These are phyloP conservation scores for Callaeas wilsoni DNA, from an alignment of 2,113 vertebrate genomes.

Conservation along the genomic window DNA sequence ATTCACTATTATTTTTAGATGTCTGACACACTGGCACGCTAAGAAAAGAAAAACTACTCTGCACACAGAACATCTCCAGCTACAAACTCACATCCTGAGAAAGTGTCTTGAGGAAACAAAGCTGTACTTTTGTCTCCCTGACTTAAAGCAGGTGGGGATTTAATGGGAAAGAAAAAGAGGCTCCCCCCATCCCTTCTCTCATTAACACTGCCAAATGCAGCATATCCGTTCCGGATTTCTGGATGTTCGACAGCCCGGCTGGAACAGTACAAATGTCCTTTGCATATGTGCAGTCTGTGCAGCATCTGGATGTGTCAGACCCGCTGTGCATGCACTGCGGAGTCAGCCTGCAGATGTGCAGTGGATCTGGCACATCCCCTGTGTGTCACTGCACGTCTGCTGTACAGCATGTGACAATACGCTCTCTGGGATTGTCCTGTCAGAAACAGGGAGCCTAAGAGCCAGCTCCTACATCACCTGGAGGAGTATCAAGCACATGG, in stretches of 20 bases:
- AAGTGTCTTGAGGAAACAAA: neutral
- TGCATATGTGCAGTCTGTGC: slow-evolving; percentile 19
- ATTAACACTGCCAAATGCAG: neutral
- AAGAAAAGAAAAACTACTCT: neutral
- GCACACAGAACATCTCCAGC: neutral
- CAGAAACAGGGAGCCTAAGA: neutral
- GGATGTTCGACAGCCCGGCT: neutral
- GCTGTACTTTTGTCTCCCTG: neutral
- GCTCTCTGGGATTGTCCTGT: neutral
- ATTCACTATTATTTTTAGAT: neutral
- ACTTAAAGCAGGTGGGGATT: slow-evolving; percentile 23
- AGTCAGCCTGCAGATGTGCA: neutral
- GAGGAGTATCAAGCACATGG: neutral
- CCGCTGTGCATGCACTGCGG: neutral
- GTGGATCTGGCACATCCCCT: neutral
- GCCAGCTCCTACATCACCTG: neutral
- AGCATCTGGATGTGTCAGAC: slow-evolving; percentile 44
- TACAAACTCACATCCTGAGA: slow-evolving; percentile 1
- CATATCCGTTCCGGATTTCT: neutral
- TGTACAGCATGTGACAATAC: neutral
- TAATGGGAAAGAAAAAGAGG: neutral
- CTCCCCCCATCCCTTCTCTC: neutral
- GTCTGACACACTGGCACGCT: neutral
- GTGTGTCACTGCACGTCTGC: neutral
- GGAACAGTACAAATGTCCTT: slow-evolving; percentile 3